Evolutionary conservation across 2,113 vertebrate species (phyloP), one percentile per base, ranked within the genome.

Genomic region (Blennius ocellaris): DNA sequence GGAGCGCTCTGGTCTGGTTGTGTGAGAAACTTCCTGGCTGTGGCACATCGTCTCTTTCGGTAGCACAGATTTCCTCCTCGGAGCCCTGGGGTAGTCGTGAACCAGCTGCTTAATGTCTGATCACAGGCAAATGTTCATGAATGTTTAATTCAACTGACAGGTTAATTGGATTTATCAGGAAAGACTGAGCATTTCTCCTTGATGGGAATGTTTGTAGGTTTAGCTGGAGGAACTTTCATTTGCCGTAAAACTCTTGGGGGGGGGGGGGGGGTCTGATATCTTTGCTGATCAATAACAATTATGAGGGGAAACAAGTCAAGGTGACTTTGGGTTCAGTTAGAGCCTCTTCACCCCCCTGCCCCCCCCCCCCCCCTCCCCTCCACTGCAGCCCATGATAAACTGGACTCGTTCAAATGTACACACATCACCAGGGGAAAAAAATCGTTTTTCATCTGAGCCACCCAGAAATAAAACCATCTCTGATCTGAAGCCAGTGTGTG

Each of bases 271-370:
- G 51, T 55, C 44, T 76, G 74, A 70, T 39, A 57, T 71, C 44
- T 57, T 72, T 37, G 60, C 53, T 66, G 65, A 84, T 87, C 83
- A 77, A 81, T 84, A 84, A 58, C 54, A 76, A 76, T 85, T 84
- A 81, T 12, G 14, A 78, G 55, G 53, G 40, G 3, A 12, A 48
- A 6, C 47, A 52, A 54, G 11, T 64, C 52, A 82, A 86, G 63
- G 83, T 87, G 73, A 81, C 85, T 75, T 84, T 79, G 2, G 49
- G 41, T 84, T 63, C 54, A 59, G 63, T 74, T 37, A 45, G 14
- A 47, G 36, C 45, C 9, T 38, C 30, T 48, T 17, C 21, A 48
- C 48, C 48, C 21, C 4, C 21, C 21, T 30, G 21, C 21, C 21
- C 21, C 21, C 21, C 2, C 21, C 21, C 21, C 21, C 21, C 2